Percentiles rank a stretch among this genome's conserved stretches.
Conservation (phyloP, 2,797 vertebrate species). For the Parotocinclus haroldoi region DNA sequence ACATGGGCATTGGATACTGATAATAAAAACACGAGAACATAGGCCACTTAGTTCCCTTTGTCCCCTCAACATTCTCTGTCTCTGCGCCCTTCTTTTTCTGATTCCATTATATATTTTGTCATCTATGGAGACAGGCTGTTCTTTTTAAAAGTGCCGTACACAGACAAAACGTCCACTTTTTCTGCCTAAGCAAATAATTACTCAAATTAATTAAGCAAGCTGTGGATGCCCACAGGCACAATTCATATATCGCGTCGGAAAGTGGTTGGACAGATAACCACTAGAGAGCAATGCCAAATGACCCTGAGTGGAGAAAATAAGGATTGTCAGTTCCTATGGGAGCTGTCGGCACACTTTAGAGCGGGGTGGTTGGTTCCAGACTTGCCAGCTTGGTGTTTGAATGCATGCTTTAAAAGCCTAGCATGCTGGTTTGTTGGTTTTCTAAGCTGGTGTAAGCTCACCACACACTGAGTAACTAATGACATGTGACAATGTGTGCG, state of each 20-base stretch:
- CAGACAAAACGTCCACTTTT: conserved; percentile 72
- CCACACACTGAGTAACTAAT: conserved; percentile 63
- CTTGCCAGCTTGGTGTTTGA: conserved; percentile 19
- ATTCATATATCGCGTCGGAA: conserved; percentile 41
- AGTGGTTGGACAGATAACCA: conserved; percentile 48
- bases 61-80: too few species aligned
- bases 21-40: too few species aligned
- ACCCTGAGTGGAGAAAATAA: conserved; percentile 63
- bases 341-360: conserved; percentile 7
- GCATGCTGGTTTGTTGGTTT: conserved; percentile 54
- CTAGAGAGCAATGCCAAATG: conserved; percentile 51
- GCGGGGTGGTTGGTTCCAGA: conserved; percentile 8
- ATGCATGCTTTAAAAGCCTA: conserved; percentile 37
- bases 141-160: conserved; percentile 68
- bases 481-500: conserved; percentile 63
- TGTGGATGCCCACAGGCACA: conserved; percentile 70
- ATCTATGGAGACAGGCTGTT: conserved; percentile 66
- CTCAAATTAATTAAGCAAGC: conserved; percentile 75
- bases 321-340: conserved; percentile 40
- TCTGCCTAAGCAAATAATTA: conserved; percentile 79
- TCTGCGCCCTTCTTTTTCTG: too few species aligned
- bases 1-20: too few species aligned
- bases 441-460: conserved; percentile 52
- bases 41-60: too few species aligned
- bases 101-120: conserved; percentile 48